Conservation (phyloP, 2,113 vertebrate genomes). For the Podarcis raffonei region DNA sequence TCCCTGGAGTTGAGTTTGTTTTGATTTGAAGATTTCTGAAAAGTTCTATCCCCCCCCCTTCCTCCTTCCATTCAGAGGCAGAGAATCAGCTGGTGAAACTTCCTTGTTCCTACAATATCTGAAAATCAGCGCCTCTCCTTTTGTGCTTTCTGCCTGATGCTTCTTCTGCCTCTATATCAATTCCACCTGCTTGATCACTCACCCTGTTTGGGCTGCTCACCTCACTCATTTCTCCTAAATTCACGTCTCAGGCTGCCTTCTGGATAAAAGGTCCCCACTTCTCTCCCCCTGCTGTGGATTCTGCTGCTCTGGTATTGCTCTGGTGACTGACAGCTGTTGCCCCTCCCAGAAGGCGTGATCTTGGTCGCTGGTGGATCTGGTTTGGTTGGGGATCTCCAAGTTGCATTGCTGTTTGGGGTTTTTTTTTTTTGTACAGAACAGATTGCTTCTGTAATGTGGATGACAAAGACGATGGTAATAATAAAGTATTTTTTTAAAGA, state of each 20-base stretch:
- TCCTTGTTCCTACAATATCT: no score
- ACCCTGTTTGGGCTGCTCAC: not conserved
- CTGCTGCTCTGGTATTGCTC: not conserved
- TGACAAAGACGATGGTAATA: not conserved
- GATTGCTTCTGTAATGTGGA: conserved; percentile 20
- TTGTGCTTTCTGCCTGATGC: not conserved
- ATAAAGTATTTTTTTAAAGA: conserved; percentile 69
- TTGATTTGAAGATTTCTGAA: not conserved
- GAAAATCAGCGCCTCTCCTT: not conserved
- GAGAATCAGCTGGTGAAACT: not conserved
- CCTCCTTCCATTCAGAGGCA: not conserved
- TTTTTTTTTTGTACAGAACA: conserved; percentile 1
- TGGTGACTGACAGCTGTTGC: not conserved
- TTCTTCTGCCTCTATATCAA: not conserved
- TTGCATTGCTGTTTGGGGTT: not conserved
- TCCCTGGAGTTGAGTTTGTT: not conserved
- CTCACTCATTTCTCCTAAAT: not conserved
- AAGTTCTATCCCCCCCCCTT: no score
- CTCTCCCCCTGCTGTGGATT: no score
- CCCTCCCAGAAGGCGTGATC: rapidly evolving
- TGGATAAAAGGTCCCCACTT: not conserved
- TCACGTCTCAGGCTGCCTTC: not conserved
- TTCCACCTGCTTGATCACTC: not conserved
- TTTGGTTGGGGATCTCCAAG: not conserved
- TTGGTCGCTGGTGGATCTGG: not conserved